These are phyloP conservation scores for Opisthograptis luteolata DNA, from an alignment of 2,888 invertebrate species.

Conservation along the genomic window DNA sequence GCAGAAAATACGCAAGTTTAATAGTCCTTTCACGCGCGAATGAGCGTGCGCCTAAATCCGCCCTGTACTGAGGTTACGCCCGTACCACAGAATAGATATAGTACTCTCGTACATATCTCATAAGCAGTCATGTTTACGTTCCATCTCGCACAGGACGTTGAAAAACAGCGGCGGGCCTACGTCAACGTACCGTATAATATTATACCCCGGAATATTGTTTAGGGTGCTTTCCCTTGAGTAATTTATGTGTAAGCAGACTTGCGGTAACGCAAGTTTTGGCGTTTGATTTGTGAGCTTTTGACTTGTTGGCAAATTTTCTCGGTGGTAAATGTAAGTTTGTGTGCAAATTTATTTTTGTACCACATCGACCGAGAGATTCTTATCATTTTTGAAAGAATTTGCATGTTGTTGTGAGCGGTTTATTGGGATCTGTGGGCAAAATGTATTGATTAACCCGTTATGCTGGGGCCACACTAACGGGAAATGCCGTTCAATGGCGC, in stretches of 20 bases:
- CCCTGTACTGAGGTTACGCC: constrained; percentile 14
- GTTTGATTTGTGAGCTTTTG: constrained; percentile 20
- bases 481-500: no score
- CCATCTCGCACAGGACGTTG: constrained; percentile 32
- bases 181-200: constrained; percentile 28
- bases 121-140: constrained; percentile 36
- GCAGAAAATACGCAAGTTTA: no score
- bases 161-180: constrained; percentile 34
- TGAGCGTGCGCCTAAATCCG: constrained; percentile 2
- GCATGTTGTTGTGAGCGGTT: no score
- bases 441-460: no score
- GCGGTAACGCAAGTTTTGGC: constrained; percentile 21
- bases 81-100: no score
- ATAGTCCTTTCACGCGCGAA: not conserved
- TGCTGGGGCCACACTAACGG: no score
- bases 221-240: constrained; percentile 26
- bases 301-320: constrained; percentile 4
- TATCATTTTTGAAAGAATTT: no score
- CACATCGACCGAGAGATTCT: no score
- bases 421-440: no score
- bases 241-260: constrained; percentile 26
- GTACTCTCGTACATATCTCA: constrained; percentile 26
- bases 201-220: constrained; percentile 28
- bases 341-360: no score
- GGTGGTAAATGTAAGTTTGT: not conserved